phyloP scores from a whole-genome alignment of 2,888 invertebrate species.

The Epinotia brunnichana region DNA sequence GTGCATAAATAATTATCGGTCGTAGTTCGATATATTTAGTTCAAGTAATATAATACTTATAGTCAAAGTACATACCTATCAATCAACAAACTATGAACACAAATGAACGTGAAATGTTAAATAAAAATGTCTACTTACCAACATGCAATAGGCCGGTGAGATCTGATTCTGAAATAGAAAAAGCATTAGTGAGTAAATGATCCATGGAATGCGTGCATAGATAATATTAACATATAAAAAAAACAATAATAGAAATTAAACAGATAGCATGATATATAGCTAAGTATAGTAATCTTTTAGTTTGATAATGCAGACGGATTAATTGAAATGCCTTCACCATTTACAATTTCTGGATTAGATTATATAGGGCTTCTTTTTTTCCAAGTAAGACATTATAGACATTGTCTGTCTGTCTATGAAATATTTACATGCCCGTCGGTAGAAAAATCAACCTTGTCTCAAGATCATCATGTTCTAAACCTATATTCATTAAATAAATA shows the following conservation, averaged over 20 bases:
- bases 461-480: no score
- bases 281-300: neutral
- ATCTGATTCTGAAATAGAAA: constrained; percentile 85
- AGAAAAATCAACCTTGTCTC: neutral
- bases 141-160: constrained; percentile 85
- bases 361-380: neutral
- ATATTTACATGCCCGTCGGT: neutral
- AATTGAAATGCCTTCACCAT: constrained; percentile 1
- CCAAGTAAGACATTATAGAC: neutral
- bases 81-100: neutral
- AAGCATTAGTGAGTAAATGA: constrained; percentile 63
- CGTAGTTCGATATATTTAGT: no score
- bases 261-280: neutral
- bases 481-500: neutral
- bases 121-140: constrained; percentile 78
- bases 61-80: neutral
- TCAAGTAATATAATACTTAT: neutral
- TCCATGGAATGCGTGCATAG: constrained; percentile 56
- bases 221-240: constrained; percentile 46
- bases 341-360: neutral
- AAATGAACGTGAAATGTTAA: constrained; percentile 23
- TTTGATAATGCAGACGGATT: neutral
- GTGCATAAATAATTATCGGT: neutral
- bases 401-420: neutral
- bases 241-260: constrained; percentile 8